phyloP scores from a whole-genome alignment of 2,888 invertebrate species.

The Eupithecia subumbrata region DNA sequence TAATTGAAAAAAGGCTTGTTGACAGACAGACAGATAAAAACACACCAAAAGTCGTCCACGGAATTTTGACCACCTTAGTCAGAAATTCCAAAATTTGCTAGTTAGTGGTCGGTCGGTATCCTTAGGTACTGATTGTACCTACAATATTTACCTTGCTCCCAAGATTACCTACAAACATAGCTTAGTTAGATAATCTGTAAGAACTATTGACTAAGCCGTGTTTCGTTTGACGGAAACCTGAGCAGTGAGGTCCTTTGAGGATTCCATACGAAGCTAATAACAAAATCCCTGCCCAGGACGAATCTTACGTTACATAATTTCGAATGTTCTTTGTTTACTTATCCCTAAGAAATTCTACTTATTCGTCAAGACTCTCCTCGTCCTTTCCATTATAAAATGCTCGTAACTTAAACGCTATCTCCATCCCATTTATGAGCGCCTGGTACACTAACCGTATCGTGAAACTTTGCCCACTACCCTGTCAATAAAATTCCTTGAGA shows the following conservation, averaged over 20 bases:
- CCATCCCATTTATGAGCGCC: conserved; percentile 39
- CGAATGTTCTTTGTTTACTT: not conserved
- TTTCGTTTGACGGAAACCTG: conserved; percentile 15
- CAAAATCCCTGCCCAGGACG: not conserved
- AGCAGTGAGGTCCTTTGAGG: conserved; percentile 9
- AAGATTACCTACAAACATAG: not conserved
- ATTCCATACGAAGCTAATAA: conserved; percentile 9
- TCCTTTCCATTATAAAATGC: not conserved
- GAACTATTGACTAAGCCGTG: conserved; percentile 3
- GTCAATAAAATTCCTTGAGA: conserved; percentile 49
- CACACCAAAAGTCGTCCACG: not conserved
- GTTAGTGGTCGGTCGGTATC: not conserved
- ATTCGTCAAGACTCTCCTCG: not conserved
- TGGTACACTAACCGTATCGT: conserved; percentile 37
- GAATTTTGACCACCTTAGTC: not conserved
- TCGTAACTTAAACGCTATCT: conserved; percentile 7
- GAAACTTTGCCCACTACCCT: conserved; percentile 36
- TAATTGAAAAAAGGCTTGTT: not conserved
- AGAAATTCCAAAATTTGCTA: not conserved
- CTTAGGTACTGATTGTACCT: not conserved
- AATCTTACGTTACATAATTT: conserved; percentile 8
- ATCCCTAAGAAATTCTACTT: not conserved
- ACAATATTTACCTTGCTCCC: not conserved
- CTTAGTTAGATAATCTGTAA: not conserved
- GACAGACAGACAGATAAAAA: not conserved